Conservation (phyloP, 2,797 vertebrate genomes). For the Phoxinus dragarum region DNA sequence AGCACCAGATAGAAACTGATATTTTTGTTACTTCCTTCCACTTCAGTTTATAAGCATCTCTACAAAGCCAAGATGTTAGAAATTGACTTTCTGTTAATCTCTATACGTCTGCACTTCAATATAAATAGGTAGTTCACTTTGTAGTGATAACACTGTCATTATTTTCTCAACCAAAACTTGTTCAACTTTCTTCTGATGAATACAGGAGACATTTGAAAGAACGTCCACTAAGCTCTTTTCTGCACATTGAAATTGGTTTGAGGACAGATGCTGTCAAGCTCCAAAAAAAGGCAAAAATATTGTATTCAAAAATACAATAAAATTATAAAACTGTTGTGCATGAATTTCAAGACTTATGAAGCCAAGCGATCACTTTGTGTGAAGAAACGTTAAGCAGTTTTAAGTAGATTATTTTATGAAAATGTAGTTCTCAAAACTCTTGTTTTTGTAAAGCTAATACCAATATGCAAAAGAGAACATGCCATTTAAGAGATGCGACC, state of each 20-base stretch:
- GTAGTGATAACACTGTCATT: neutral
- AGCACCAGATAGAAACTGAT: neutral
- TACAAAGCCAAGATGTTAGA: neutral
- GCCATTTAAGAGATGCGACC: neutral
- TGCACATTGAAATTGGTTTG: neutral
- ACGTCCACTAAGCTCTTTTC: neutral
- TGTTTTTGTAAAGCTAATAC: neutral
- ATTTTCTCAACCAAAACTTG: neutral
- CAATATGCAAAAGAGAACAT: neutral
- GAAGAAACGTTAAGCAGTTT: neutral
- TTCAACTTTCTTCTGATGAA: neutral
- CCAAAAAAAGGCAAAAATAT: neutral
- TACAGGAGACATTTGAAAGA: neutral
- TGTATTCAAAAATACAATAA: neutral
- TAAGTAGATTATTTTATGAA: neutral
- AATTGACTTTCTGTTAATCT: neutral
- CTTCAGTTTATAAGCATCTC: neutral
- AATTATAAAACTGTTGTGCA: neutral
- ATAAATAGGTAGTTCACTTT: neutral
- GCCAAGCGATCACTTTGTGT: neutral
- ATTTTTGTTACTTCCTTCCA: neutral
- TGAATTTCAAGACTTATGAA: neutral
- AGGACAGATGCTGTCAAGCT: neutral
- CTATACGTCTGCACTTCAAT: neutral
- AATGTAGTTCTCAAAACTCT: neutral